Percentiles rank a stretch among this genome's conserved stretches.
phyloP scores from a whole-genome alignment of 2,888 invertebrate species.

The Scaptomyza cyrtandrae region DNA sequence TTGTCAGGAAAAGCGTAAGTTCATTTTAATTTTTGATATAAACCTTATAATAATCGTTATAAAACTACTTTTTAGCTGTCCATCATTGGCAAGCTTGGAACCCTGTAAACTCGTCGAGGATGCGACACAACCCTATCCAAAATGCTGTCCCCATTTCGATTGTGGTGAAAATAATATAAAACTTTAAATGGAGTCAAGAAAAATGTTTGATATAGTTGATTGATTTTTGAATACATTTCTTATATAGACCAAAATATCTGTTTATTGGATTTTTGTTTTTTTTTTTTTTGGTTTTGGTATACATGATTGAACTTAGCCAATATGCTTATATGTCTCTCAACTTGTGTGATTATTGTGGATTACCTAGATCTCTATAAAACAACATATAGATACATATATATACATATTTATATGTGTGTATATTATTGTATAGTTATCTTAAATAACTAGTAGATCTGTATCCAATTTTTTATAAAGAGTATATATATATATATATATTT shows the following conservation, averaged over 20 bases:
- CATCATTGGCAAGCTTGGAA: conserved; percentile 16
- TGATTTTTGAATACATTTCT: not conserved
- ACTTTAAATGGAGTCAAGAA: not conserved
- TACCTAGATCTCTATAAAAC: conserved; percentile 26
- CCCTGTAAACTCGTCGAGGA: conserved; percentile 61
- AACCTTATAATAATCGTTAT: not conserved
- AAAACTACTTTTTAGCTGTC: conserved; percentile 48
- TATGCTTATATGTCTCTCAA: conserved; percentile 24
- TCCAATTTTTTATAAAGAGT: conserved; percentile 9
- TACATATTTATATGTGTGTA: conserved; percentile 2
- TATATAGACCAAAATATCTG: conserved; percentile 39
- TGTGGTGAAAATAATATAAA: not conserved
- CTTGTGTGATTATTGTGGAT: conserved; percentile 14
- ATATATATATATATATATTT: conserved; percentile 7
- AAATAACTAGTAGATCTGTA: conserved; percentile 44
- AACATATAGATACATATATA: conserved; percentile 25
- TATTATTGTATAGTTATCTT: conserved; percentile 50
- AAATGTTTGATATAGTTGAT: no score
- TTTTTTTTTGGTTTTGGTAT: conserved; percentile 60
- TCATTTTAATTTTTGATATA: not conserved
- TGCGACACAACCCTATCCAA: conserved; percentile 63
- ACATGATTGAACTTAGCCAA: conserved; percentile 66
- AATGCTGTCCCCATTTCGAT: conserved; percentile 26
- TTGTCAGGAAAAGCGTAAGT: conserved; percentile 42
- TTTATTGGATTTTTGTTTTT: conserved; percentile 52